Evolutionary conservation across 2,888 invertebrate genomes (phyloP).

Genomic region (Hoplodrina blanda): DNA sequence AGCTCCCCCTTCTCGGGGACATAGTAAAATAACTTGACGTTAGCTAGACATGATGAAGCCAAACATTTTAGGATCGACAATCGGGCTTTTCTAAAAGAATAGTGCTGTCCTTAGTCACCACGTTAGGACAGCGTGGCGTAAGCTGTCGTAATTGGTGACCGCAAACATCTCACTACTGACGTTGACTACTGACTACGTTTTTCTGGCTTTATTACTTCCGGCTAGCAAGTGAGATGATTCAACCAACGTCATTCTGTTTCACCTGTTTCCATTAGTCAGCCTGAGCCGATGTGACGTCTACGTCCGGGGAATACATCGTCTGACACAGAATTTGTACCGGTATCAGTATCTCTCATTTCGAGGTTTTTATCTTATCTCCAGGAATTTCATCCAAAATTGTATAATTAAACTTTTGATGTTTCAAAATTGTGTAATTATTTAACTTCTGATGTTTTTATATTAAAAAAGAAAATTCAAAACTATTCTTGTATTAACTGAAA

Average conservation of each 20-base stretch:
- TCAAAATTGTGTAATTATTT: too few relatives aligned
- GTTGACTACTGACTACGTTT: background rate
- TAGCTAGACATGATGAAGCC: background rate
- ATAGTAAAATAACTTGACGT: background rate
- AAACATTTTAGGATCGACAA: background rate
- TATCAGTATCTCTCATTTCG: background rate
- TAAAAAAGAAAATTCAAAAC: too few relatives aligned
- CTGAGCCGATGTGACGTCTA: background rate
- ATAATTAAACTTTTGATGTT: too few relatives aligned
- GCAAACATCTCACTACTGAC: conserved; percentile 13
- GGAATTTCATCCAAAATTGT: background rate
- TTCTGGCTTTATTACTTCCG: background rate
- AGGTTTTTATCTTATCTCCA: background rate
- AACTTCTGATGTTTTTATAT: too few relatives aligned
- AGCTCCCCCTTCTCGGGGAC: background rate
- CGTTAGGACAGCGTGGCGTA: too few relatives aligned
- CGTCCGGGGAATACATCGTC: background rate
- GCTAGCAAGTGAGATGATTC: conserved; percentile 8
- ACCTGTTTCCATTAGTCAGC: conserved; percentile 12
- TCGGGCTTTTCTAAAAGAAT: background rate
- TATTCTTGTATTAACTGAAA: background rate
- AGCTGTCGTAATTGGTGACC: conserved; percentile 5
- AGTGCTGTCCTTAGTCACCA: background rate
- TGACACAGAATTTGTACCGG: background rate
- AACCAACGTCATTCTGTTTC: conserved; percentile 13